Evolutionary conservation across 1,140 invertebrate species (phyloP).

Genomic region (Magallana ariakensis): DNA sequence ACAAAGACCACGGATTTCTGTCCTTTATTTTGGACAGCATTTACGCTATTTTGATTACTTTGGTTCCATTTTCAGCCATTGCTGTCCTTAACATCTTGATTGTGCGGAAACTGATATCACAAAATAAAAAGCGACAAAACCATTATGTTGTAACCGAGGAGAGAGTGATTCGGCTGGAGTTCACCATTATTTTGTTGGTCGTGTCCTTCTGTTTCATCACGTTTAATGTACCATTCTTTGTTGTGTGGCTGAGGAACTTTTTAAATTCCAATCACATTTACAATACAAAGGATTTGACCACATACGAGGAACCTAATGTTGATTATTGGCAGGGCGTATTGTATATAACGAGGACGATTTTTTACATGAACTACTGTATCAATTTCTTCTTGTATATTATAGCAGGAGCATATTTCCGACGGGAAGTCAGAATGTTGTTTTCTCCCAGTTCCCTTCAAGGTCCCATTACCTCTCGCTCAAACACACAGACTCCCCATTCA

Average conservation of each 20-base stretch:
- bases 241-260: slow-evolving; percentile 66
- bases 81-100: slow-evolving; percentile 65
- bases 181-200: slow-evolving; percentile 68
- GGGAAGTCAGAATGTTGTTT: slow-evolving; percentile 63
- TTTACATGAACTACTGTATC: slow-evolving; percentile 75
- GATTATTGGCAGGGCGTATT: slow-evolving; percentile 64
- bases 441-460: neutral
- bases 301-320: slow-evolving; percentile 9
- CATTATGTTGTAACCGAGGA: slow-evolving; percentile 58
- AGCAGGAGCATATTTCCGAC: slow-evolving; percentile 71
- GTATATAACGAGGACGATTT: slow-evolving; percentile 71
- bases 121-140: slow-evolving; percentile 54
- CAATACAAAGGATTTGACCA: neutral
- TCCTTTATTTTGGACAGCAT: slow-evolving; percentile 69
- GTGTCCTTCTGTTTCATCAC: slow-evolving; percentile 68
- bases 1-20: slow-evolving; percentile 54
- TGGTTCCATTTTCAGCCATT: slow-evolving; percentile 66
- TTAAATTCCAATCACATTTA: slow-evolving; percentile 54
- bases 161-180: slow-evolving; percentile 64
- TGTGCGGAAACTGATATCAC: slow-evolving; percentile 58
- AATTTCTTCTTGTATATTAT: slow-evolving; percentile 77
- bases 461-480: neutral
- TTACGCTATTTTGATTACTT: slow-evolving; percentile 66
- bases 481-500: neutral
- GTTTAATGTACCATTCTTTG: slow-evolving; percentile 70